Conservation (phyloP, 1,140 invertebrate genomes). For the Delia radicum region DNA sequence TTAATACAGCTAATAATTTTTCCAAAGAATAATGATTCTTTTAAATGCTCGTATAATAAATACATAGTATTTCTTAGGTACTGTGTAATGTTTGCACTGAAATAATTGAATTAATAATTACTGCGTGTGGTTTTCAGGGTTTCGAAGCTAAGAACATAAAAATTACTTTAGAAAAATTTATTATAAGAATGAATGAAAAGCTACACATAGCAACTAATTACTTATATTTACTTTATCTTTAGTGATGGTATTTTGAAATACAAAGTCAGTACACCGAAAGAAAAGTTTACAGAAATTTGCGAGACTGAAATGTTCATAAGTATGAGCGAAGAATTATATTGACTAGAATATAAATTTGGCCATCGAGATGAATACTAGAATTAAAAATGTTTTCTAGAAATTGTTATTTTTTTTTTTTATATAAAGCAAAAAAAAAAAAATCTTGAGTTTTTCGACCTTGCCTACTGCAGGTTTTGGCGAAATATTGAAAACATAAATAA, state of each 20-base stretch:
- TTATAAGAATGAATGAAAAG: neutral
- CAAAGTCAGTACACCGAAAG: neutral
- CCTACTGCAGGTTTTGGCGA: no score
- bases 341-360: no score
- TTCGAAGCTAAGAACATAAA: conserved; percentile 43
- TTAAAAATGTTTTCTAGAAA: no score
- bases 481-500: no score
- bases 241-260: neutral
- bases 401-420: no score
- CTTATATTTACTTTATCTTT: neutral
- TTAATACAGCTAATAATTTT: neutral
- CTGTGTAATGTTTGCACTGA: conserved; percentile 41
- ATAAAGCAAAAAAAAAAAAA: no score
- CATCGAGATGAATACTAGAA: no score
- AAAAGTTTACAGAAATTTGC: neutral
- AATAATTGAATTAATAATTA: conserved; percentile 57
- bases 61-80: neutral
- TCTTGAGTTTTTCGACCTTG: no score
- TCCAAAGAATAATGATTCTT: neutral
- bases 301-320: no score
- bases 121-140: conserved; percentile 56
- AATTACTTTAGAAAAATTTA: neutral
- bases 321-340: no score
- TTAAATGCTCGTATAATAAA: neutral
- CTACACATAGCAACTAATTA: neutral